These are phyloP conservation scores for Syndactyla subalaris DNA, from an alignment of 2,797 vertebrate genomes.

Conservation along the genomic window DNA sequence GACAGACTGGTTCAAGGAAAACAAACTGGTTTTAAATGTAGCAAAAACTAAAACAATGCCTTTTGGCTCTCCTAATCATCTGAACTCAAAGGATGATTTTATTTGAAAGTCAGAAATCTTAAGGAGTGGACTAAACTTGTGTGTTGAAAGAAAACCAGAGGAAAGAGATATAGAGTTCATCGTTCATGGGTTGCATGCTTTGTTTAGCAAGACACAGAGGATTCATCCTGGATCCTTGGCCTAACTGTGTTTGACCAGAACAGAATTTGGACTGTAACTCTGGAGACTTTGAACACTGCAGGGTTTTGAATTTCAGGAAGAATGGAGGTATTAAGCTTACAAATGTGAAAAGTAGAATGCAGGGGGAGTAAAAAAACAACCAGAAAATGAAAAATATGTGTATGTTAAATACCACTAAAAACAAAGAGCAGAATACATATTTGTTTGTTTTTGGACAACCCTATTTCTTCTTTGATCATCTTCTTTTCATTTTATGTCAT, in stretches of 20 bases:
- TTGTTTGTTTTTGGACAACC: not conserved
- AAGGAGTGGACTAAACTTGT: constrained; percentile 56
- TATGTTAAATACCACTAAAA: not conserved
- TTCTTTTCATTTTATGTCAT: not conserved
- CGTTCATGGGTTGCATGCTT: not conserved
- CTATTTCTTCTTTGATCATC: not conserved
- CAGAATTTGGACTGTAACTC: not conserved
- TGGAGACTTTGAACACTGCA: not conserved
- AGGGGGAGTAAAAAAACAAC: rapidly evolving
- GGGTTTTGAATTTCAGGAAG: not conserved
- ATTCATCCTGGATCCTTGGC: not conserved
- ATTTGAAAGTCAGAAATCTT: constrained; percentile 71
- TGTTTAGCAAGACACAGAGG: not conserved
- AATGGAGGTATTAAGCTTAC: not conserved
- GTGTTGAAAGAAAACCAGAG: constrained; percentile 19
- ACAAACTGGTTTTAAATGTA: constrained; percentile 86
- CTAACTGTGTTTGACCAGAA: not conserved
- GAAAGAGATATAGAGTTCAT: not conserved
- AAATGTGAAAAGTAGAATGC: not conserved
- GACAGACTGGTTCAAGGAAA: constrained; percentile 86
- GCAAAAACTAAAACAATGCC: constrained; percentile 87
- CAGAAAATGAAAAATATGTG: not conserved
- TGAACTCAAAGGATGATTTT: constrained; percentile 79
- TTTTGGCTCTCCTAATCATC: constrained; percentile 82
- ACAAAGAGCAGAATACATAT: not conserved